Conservation (phyloP, 2,888 invertebrate species). For the Oscheius sp. region DNA sequence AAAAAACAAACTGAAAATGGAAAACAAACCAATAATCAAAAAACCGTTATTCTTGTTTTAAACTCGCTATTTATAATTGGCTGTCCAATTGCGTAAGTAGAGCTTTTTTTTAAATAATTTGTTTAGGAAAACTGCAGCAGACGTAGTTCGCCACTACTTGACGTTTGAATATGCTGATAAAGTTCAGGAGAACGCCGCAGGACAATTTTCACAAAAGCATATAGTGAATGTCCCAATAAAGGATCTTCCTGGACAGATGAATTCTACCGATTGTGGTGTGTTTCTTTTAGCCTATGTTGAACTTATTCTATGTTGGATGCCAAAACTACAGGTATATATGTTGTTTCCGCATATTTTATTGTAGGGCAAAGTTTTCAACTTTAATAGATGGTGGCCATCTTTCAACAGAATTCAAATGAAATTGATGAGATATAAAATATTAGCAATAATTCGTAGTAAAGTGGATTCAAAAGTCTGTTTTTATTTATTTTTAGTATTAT, state of each 20-base stretch:
- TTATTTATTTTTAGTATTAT: background rate
- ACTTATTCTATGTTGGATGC: background rate
- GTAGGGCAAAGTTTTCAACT: constrained; percentile 1
- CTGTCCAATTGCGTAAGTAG: background rate
- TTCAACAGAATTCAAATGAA: background rate
- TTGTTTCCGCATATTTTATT: background rate
- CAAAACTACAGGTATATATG: background rate
- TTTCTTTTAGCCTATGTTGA: constrained; percentile 10
- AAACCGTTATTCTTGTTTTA: background rate
- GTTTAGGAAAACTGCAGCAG: background rate
- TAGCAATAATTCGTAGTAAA: background rate
- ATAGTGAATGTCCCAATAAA: background rate
- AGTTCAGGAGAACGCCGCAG: background rate
- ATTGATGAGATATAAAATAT: background rate
- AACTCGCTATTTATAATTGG: background rate
- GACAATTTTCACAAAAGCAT: background rate
- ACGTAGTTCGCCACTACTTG: background rate
- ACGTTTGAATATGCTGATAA: constrained; percentile 8
- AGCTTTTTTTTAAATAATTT: background rate
- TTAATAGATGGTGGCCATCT: background rate
- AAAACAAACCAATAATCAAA: too few species aligned
- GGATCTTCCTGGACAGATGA: background rate
- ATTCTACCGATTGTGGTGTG: constrained; percentile 11
- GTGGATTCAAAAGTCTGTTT: background rate
- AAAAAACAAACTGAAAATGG: background rate